A percentile compares a stretch with the other conserved stretches of the same genome.
Conservation (phyloP, 1,140 invertebrate genomes). For the Danaus plexippus region DNA sequence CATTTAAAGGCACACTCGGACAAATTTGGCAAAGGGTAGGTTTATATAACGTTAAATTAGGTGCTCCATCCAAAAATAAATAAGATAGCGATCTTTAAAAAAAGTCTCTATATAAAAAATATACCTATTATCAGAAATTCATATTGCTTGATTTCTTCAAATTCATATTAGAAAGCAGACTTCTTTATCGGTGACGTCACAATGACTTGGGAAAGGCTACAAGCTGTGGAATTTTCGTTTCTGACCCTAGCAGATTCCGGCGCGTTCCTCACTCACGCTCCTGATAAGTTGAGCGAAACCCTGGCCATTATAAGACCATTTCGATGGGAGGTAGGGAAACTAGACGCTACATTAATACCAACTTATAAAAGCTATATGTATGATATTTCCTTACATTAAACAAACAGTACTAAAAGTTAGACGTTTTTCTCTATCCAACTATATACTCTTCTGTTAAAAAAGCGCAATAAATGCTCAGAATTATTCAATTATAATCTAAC, state of each 20-base stretch:
- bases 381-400: too few relatives aligned
- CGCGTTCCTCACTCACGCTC: slow-evolving; percentile 80
- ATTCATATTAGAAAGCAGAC: slow-evolving; percentile 73
- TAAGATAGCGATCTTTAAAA: too few relatives aligned
- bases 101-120: too few relatives aligned
- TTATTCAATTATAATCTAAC: too few relatives aligned
- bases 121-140: too few relatives aligned
- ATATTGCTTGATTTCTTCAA: too few relatives aligned
- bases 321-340: slow-evolving; percentile 72
- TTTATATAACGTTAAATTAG: slow-evolving; percentile 2
- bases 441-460: background rate
- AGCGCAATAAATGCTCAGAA: too few relatives aligned
- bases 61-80: too few relatives aligned
- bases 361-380: too few relatives aligned
- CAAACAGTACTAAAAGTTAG: too few relatives aligned
- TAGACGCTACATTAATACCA: too few relatives aligned
- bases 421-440: too few relatives aligned
- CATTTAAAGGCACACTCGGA: slow-evolving; percentile 78
- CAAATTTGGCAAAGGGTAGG: slow-evolving; percentile 76
- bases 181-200: slow-evolving; percentile 80
- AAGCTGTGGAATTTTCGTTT: slow-evolving; percentile 80
- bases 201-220: slow-evolving; percentile 77
- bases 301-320: slow-evolving; percentile 79
- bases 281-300: slow-evolving; percentile 78
- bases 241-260: slow-evolving; percentile 80